Conservation (phyloP, 1,140 invertebrate species). For the Zaprionus taronus region DNA sequence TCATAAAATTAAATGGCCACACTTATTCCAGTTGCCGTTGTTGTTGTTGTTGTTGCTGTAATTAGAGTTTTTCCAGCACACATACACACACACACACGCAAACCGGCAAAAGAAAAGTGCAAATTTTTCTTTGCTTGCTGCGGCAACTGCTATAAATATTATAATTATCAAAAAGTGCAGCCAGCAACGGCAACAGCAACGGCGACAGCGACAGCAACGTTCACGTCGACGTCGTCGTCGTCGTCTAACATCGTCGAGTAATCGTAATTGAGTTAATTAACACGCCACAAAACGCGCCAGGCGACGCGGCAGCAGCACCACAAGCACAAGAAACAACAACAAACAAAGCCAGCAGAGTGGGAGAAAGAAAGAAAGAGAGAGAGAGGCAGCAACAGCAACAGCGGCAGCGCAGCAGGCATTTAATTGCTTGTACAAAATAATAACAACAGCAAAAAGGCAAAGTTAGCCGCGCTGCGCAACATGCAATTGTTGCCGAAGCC, state of each 20-base stretch:
- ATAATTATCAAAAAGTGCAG: slow-evolving; percentile 76
- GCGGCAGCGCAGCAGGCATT: slow-evolving; percentile 61
- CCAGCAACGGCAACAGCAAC: slow-evolving; percentile 11
- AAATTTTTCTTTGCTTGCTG: slow-evolving; percentile 60
- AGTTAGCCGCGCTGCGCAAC: slow-evolving; percentile 24
- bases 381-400: slow-evolving; percentile 1
- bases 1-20: slow-evolving; percentile 82
- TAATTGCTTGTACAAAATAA: slow-evolving; percentile 80
- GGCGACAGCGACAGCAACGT: background rate
- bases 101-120: slow-evolving; percentile 41
- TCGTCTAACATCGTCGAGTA: slow-evolving; percentile 61
- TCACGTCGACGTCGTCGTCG: slow-evolving; percentile 15
- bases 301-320: slow-evolving; percentile 36
- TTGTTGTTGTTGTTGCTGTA: slow-evolving; percentile 59
- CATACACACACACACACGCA: slow-evolving; percentile 12
- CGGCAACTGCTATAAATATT: slow-evolving; percentile 73
- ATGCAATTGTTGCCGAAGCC: slow-evolving; percentile 27
- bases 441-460: slow-evolving; percentile 44
- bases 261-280: slow-evolving; percentile 83
- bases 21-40: slow-evolving; percentile 59
- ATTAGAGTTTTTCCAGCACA: slow-evolving; percentile 75
- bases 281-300: slow-evolving; percentile 79
- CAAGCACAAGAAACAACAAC: background rate
- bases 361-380: background rate
- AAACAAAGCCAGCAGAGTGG: slow-evolving; percentile 23